phyloP scores from a whole-genome alignment of 2,888 invertebrate genomes.

The Parnassius mnemosyne region DNA sequence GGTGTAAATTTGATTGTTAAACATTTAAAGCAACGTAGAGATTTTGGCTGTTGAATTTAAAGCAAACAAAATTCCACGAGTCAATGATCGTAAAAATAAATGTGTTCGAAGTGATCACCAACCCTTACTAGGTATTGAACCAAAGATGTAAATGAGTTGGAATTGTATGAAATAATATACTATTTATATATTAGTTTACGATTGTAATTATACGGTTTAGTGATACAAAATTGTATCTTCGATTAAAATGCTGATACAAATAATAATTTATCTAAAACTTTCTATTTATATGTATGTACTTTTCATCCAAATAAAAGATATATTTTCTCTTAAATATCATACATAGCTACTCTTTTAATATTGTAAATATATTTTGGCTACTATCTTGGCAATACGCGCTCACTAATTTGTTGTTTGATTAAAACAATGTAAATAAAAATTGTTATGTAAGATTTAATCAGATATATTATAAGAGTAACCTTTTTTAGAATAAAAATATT shows the following conservation, averaged over 20 bases:
- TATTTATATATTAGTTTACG: constrained; percentile 38
- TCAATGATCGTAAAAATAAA: constrained; percentile 29
- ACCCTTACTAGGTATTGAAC: constrained; percentile 73
- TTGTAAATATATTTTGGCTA: no score
- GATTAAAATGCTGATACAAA: neutral
- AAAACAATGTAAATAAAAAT: neutral
- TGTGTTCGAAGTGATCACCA: constrained; percentile 62
- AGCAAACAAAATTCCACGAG: constrained; percentile 6
- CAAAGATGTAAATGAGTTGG: constrained; percentile 79
- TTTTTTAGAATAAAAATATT: no score
- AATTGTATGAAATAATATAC: constrained; percentile 48
- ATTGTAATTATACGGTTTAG: constrained; percentile 37
- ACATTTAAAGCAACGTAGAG: constrained; percentile 26
- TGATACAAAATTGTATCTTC: constrained; percentile 9
- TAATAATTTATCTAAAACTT: no score
- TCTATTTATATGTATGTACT: no score
- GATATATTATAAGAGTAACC: no score
- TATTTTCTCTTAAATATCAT: no score
- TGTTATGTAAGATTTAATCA: no score
- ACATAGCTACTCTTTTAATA: no score
- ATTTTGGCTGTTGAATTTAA: neutral
- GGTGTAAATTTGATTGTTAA: constrained; percentile 26
- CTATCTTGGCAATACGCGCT: neutral
- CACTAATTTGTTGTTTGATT: neutral
- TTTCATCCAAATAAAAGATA: no score